Evolutionary conservation across 2,113 vertebrate genomes (phyloP), one percentile per base, ranked within the genome.

Genomic region (Coregonus clupeaformis): DNA sequence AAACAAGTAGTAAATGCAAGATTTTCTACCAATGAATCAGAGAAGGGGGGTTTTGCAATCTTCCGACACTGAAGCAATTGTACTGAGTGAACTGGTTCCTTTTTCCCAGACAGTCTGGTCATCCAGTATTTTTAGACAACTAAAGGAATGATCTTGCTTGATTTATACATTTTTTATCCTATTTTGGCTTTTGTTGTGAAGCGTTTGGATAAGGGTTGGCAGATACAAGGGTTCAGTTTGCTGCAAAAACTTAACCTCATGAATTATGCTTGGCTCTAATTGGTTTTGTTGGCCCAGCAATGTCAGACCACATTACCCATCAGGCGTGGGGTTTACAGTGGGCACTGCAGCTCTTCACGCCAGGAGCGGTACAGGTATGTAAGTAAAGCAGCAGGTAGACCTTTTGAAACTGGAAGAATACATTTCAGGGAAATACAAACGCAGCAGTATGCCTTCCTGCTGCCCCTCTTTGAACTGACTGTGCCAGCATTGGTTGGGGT

Each of bases 301-400:
- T 76, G 77, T 85, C 77, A 83, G 72, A 76, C 73, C 63, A 22
- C 52, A 79, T 82, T 81, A 85, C 22, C 57, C 76, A 63, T 68
- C 63, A 14, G 24, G 72, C 57, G 42, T 68, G 72, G 64, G 45
- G 57, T 65, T 80, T 71, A 64, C 77, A 82, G 76, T 69, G 71
- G 65, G 82, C 47, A 55, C 22, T 42, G 30, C 55, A 3, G 66
- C 68, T 74, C 36, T 78, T 85, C 78, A 52, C 78, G 68, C 60
- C 25, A 30, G 25, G 47, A 72, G 73, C 7, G 3, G 60, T 25
- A 75, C 71, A 88, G 81, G 64, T 66, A 30, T 78, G 75, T 73
- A 72, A 72, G 77, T 82, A 77, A 88, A 82, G 69, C 81, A 76
- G 79, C 71, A 73, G 77, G 74, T 69, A 74, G 79, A 65, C 80